A percentile compares a stretch with the other conserved stretches of the same genome.
phyloP scores from a whole-genome alignment of 2,888 invertebrate genomes.

The Aradus depressus region DNA sequence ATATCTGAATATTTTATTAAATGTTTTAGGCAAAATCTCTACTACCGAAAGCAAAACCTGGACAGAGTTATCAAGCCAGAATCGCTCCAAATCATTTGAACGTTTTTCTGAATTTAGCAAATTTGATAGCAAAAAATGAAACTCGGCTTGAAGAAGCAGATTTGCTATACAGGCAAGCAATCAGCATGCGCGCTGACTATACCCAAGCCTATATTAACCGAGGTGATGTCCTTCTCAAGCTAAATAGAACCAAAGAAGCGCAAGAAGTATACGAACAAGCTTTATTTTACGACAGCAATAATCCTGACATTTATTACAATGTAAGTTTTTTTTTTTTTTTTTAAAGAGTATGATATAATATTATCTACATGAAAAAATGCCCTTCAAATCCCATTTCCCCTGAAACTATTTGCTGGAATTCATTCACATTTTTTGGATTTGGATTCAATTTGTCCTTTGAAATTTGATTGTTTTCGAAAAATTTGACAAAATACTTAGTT shows the following conservation, averaged over 20 bases:
- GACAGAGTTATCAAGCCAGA: conserved; percentile 87
- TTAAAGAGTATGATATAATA: no score
- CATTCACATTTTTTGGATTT: no score
- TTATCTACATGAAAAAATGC: no score
- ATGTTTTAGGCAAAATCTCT: conserved; percentile 62
- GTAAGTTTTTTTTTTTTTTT: conserved; percentile 53
- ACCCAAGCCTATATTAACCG: conserved; percentile 94
- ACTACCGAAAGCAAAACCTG: conserved; percentile 81
- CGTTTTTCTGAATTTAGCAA: conserved; percentile 89
- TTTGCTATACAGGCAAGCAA: conserved; percentile 84
- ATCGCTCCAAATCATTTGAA: conserved; percentile 93
- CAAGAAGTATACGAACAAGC: conserved; percentile 91
- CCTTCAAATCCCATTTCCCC: no score
- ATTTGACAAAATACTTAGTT: no score
- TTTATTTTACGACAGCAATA: conserved; percentile 80
- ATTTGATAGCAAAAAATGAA: conserved; percentile 84
- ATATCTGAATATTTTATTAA: neutral
- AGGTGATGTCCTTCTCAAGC: conserved; percentile 87
- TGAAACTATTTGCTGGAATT: no score
- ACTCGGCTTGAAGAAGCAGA: conserved; percentile 90
- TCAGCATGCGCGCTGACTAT: conserved; percentile 94
- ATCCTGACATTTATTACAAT: conserved; percentile 91
- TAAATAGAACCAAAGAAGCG: conserved; percentile 88
- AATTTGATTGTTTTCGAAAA: no score
- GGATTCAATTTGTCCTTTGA: no score